phyloP scores from a whole-genome alignment of 2,888 invertebrate species.

The Pseudanteris insignis region DNA sequence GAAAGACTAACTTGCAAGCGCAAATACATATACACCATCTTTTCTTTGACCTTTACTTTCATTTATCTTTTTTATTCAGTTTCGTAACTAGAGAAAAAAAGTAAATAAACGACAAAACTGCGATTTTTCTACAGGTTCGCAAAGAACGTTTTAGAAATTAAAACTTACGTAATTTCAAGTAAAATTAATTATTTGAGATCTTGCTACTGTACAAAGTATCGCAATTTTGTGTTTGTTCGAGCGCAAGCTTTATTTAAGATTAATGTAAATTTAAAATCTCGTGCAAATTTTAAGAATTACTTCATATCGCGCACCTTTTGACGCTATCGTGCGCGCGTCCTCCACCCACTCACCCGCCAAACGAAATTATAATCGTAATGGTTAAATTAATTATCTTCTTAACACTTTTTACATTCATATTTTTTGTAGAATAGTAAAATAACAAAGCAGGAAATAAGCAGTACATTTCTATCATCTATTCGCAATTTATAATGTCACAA shows the following conservation, averaged over 20 bases:
- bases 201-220: conserved; percentile 18
- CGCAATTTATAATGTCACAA: conserved; percentile 18
- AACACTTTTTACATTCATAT: too few species aligned
- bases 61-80: too few species aligned
- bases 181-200: conserved; percentile 22
- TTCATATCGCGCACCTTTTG: too few species aligned
- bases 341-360: too few species aligned
- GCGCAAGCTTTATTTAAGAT: conserved; percentile 25
- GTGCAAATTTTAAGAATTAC: conserved; percentile 23
- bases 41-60: too few species aligned
- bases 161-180: conserved; percentile 35
- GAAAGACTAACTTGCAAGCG: conserved; percentile 11
- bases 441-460: too few species aligned
- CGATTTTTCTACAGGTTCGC: conserved; percentile 16
- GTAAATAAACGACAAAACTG: conserved; percentile 11
- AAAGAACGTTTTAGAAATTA: conserved; percentile 27
- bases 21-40: too few species aligned
- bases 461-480: too few species aligned
- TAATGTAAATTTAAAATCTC: conserved; percentile 28
- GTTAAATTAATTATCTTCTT: too few species aligned
- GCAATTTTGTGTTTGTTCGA: conserved; percentile 12
- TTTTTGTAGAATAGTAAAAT: too few species aligned
- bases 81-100: neutral
- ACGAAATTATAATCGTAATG: too few species aligned
- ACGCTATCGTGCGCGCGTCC: too few species aligned